Evolutionary conservation across 35 echinoderm and acorn worm genomes (phyloP), one percentile per base, ranked within the genome.

Genomic region (Amphiura filiformis): DNA sequence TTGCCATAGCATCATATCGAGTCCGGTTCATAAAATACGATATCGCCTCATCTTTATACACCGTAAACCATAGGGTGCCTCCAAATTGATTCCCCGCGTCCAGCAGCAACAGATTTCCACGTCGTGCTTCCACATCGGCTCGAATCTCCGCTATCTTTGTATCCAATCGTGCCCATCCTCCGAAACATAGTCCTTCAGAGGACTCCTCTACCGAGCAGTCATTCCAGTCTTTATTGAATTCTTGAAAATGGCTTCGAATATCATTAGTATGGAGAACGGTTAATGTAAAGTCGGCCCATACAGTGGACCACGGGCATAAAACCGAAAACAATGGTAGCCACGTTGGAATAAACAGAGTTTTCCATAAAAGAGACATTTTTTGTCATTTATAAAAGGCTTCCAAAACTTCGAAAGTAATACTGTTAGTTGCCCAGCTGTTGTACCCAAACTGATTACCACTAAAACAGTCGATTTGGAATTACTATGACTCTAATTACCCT

Each of bases 211-310:
- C 75, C 18, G 31, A 41, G 39, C 95, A 97, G 11, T 41, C 77
- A 0, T 79, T 57, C 0, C 89, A 84, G 57, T 94, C 80, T 11
- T 57, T 76, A 64, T 91, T 87, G 44, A 89, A 88, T 39, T 97
- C 79, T 38, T 91, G 81, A 44, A 94, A 91, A 18, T 92, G 88
- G 26, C 92, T 85, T 35, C 91, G 95, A 33, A 97, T 89, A 81
- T 97, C 95, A 81, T 97, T 97, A 1, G 95, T 97, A 85, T 97
- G 95, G 0, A 97, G 85, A 20, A 97, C 83, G 0, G 89, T 89
- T 20, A 97, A 77, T 20, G 87, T 49, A 36, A 80, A 20, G 44
- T 52, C 44, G 7, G 44, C 44, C 7, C 7, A 11, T 52, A 52
- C 44, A 20, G 20, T 52, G 44, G n/a, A n/a, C n/a, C n/a, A n/a